Base-by-base conservation (phyloP, 2,797 vertebrate species). In the Poecilia velifera region DNA sequence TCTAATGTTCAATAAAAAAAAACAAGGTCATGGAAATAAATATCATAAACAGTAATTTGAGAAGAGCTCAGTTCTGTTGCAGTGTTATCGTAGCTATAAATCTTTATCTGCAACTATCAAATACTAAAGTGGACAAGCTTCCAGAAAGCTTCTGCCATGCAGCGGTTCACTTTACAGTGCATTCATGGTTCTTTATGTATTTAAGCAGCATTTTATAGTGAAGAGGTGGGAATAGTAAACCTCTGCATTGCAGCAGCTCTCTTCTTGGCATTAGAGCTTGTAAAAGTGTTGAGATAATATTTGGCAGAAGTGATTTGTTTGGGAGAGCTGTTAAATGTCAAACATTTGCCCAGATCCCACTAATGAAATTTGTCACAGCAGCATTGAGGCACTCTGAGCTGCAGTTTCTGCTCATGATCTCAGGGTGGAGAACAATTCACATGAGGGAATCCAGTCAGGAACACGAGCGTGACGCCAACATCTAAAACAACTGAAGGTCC, bases 241-340 rank as follows among this genome's bases (percentile, higher is more conserved):
- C 80, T 14, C 13, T 25, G 36, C 68, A 81, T 77, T 72, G 51
- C 28, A 20, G 51, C 34, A 3, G 34, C 72, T 59, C 79, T 82
- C 57, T 77, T 78, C 53, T 49, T 76, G 77, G 47, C 74, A 66
- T 45, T 59, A 74, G 47, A 43, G 47, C 78, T 82, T 84, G 72
- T 88, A 84, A 90, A 89, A 82, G 47, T 36, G 78, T 20, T 90
- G 89, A 91, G 75, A 59, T 91, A 84, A 90, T 87, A 25, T 76
- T 88, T 88, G 88, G 84, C 90, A 81, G 64, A 72, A 71, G 34
- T 28, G n/a, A 28, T 51, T 51, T 49, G 18, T 43, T 75, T 75
- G n/a, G n/a, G 62, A 36, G 34, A 9, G 34, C 34, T 66, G 62
- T 66, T 41, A 41, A 70, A 70, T 70, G 5, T 68, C 34, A 39